phyloP scores from a whole-genome alignment of 2,888 invertebrate species.

The Drosophila paranaensis region DNA sequence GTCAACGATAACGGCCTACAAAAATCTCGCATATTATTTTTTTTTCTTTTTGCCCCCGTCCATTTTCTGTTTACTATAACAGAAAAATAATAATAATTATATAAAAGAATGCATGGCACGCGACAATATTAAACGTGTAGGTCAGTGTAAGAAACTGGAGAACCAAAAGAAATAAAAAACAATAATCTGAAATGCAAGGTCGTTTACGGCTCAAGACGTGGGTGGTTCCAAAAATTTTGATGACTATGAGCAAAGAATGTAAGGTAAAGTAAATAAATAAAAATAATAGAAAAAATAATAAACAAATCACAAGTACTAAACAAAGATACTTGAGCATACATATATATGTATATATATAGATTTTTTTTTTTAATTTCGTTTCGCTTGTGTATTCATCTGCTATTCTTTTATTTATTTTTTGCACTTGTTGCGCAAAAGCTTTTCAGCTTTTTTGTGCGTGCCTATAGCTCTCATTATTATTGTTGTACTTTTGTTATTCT shows the following conservation, averaged over 20 bases:
- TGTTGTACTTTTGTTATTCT: slow-evolving; percentile 64
- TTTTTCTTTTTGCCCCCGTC: neutral
- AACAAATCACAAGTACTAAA: slow-evolving; percentile 42
- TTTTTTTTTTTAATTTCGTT: slow-evolving; percentile 33
- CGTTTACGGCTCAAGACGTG: slow-evolving; percentile 37
- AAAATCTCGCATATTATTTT: slow-evolving; percentile 32
- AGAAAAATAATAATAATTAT: slow-evolving; percentile 37
- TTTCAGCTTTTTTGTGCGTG: slow-evolving; percentile 45
- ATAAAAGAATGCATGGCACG: slow-evolving; percentile 36
- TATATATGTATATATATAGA: too few relatives aligned
- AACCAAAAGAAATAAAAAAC: slow-evolving; percentile 22
- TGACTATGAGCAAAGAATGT: slow-evolving; percentile 33
- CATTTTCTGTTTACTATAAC: slow-evolving; percentile 55
- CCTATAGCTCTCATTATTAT: slow-evolving; percentile 52
- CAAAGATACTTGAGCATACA: slow-evolving; percentile 31
- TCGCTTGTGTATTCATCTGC: slow-evolving; percentile 17
- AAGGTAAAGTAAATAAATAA: slow-evolving; percentile 21
- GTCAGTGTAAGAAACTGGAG: slow-evolving; percentile 48
- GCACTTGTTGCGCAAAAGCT: slow-evolving; percentile 76
- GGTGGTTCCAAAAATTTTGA: slow-evolving; percentile 25
- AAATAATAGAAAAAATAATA: slow-evolving; percentile 23
- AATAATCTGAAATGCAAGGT: slow-evolving; percentile 45
- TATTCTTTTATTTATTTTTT: slow-evolving; percentile 37
- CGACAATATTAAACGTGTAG: slow-evolving; percentile 46
- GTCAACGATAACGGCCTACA: slow-evolving; percentile 58